Base-by-base conservation (phyloP, 92 coral and sea anemone species). In the Actinostola sp. region DNA sequence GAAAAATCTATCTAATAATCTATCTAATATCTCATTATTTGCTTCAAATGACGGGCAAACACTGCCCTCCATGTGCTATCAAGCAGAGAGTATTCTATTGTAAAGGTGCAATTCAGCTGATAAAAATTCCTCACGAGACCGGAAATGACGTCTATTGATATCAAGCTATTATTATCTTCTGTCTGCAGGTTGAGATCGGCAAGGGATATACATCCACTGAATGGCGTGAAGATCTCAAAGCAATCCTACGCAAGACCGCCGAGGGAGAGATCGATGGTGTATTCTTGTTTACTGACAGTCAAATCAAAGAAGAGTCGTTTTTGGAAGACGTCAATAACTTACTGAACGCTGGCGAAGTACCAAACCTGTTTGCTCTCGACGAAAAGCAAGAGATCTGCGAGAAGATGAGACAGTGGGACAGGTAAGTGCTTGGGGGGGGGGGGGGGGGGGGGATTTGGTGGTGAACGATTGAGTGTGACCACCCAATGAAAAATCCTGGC, bases 381-480 rank as follows among this genome's bases (percentile, higher is more conserved):
- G 99, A 95, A 75, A 95, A 95, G 49, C 99, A 95, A 49, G 99
- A 95, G 63, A 95, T 95, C 57, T 95, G 99, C 67, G 99, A 95
- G 70, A 95, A 95, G 70, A 95, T 95, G 99, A 82, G 99, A 59
- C 54, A 71, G 19, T 78, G 87, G 39, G 99, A 95, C 86, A 94
- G 98, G 98, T 94, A 80, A 39, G 25, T 29, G 0, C 10, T 30
- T 30, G 20, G n/a, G n/a, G n/a, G n/a, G n/a, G n/a, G n/a, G n/a
- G n/a, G n/a, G n/a, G n/a, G n/a, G n/a, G n/a, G n/a, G n/a, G n/a
- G n/a, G n/a, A n/a, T n/a, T n/a, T n/a, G n/a, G n/a, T n/a, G n/a
- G n/a, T n/a, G n/a, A n/a, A n/a, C n/a, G n/a, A n/a, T n/a, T n/a
- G n/a, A n/a, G n/a, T n/a, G n/a, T n/a, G n/a, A n/a, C n/a, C n/a